phyloP scores from a whole-genome alignment of 2,113 vertebrate species.

The Daboia siamensis region DNA sequence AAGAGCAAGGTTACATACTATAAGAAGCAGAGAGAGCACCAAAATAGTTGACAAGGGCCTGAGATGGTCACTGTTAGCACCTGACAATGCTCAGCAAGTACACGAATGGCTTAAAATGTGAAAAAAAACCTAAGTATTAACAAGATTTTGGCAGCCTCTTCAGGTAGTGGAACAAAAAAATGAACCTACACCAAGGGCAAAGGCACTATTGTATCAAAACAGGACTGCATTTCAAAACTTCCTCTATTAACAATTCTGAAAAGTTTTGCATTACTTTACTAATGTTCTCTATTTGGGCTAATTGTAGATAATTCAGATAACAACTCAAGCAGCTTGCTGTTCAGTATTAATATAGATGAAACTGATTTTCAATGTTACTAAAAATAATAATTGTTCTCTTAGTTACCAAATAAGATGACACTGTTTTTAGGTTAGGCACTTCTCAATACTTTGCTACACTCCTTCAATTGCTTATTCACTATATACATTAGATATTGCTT shows the following conservation, averaged over 20 bases:
- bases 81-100: not conserved
- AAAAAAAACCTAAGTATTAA: not conserved
- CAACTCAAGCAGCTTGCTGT: not conserved
- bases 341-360: not conserved
- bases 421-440: not conserved
- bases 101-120: not conserved
- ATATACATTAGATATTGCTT: not conserved
- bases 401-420: not conserved
- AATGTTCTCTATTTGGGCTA: not conserved
- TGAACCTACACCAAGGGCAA: not conserved
- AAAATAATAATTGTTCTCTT: not conserved
- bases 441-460: not conserved
- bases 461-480: not conserved
- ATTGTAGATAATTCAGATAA: not conserved
- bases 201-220: not conserved
- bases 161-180: not conserved
- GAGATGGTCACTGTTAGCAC: not conserved
- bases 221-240: not conserved
- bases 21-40: not conserved
- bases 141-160: not conserved
- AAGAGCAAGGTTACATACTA: not conserved
- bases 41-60: not conserved
- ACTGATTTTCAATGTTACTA: not conserved
- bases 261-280: not conserved
- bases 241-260: not conserved